phyloP scores from a whole-genome alignment of 2,797 vertebrate genomes.

The Enteromius radiatus region DNA sequence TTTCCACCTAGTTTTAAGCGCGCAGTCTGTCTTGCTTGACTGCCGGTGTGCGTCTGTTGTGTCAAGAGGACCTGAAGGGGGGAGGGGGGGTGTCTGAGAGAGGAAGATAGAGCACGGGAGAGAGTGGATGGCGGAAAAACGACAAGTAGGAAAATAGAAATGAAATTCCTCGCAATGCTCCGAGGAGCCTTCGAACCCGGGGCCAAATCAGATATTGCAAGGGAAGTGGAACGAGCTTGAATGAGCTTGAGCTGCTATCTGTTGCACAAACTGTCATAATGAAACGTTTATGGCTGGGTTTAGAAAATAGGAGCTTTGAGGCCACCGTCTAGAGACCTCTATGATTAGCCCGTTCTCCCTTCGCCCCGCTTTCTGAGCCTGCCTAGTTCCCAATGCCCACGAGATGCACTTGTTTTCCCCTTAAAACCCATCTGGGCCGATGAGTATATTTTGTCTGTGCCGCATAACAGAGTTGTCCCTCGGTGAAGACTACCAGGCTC shows the following conservation, averaged over 20 bases:
- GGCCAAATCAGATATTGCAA: slow-evolving; percentile 71
- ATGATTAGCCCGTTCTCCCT: slow-evolving; percentile 35
- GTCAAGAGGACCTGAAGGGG: slow-evolving; percentile 61
- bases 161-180: slow-evolving; percentile 71
- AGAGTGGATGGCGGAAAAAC: slow-evolving; percentile 6
- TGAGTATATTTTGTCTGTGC: slow-evolving; percentile 49
- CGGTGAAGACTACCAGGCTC: slow-evolving; percentile 23
- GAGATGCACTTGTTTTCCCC: slow-evolving; percentile 45
- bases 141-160: slow-evolving; percentile 63
- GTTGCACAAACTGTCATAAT: slow-evolving; percentile 66
- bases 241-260: slow-evolving; percentile 66
- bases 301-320: slow-evolving; percentile 70
- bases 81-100: slow-evolving; percentile 25
- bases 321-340: slow-evolving; percentile 55
- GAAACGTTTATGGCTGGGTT: slow-evolving; percentile 63
- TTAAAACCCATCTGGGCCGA: slow-evolving; percentile 39
- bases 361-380: slow-evolving; percentile 9
- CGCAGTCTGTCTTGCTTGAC: slow-evolving; percentile 70
- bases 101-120: slow-evolving; percentile 57
- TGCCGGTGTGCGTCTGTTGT: slow-evolving; percentile 71
- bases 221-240: slow-evolving; percentile 56
- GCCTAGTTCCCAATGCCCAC: slow-evolving; percentile 39
- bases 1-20: slow-evolving; percentile 40
- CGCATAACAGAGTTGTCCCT: slow-evolving; percentile 44
- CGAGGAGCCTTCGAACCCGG: slow-evolving; percentile 58